phyloP scores from a whole-genome alignment of 2,797 vertebrate genomes.

The Scolopax rusticola region DNA sequence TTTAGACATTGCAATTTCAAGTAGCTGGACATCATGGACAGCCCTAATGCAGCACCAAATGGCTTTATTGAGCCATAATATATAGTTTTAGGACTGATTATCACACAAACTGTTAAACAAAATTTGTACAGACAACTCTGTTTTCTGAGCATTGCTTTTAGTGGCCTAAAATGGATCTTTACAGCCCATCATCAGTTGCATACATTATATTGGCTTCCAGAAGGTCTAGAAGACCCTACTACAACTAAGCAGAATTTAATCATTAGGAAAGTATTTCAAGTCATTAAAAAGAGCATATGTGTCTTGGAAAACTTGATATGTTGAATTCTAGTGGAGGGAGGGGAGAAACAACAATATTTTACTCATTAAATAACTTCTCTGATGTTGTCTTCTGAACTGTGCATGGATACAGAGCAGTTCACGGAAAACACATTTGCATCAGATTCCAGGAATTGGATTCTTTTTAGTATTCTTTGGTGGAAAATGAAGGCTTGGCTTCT shows the following conservation, averaged over 20 bases:
- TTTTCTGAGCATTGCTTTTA: not conserved
- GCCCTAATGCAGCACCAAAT: not conserved
- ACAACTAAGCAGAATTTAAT: slow-evolving; percentile 39
- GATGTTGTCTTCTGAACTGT: slow-evolving; percentile 19
- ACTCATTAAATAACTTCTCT: slow-evolving; percentile 52
- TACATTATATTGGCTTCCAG: not conserved
- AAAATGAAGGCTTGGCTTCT: slow-evolving; percentile 73
- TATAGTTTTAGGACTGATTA: not conserved
- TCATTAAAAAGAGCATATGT: slow-evolving; percentile 37
- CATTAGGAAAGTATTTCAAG: slow-evolving; percentile 64
- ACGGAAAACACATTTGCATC: slow-evolving; percentile 56
- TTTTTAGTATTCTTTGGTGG: slow-evolving; percentile 57
- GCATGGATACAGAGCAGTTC: slow-evolving; percentile 2
- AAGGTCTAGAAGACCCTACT: not conserved
- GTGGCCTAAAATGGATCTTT: not conserved
- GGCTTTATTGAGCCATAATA: not conserved
- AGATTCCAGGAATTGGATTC: slow-evolving; percentile 46
- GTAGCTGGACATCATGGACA: not conserved
- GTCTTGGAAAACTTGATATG: slow-evolving; percentile 57
- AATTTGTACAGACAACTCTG: not conserved
- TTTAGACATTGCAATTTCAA: not conserved
- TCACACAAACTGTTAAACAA: not conserved
- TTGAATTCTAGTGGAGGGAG: not conserved
- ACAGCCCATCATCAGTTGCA: not conserved
- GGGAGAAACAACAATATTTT: slow-evolving; percentile 56